Base-by-base conservation (phyloP, 2,113 vertebrate species). In the Microtus pennsylvanicus region DNA sequence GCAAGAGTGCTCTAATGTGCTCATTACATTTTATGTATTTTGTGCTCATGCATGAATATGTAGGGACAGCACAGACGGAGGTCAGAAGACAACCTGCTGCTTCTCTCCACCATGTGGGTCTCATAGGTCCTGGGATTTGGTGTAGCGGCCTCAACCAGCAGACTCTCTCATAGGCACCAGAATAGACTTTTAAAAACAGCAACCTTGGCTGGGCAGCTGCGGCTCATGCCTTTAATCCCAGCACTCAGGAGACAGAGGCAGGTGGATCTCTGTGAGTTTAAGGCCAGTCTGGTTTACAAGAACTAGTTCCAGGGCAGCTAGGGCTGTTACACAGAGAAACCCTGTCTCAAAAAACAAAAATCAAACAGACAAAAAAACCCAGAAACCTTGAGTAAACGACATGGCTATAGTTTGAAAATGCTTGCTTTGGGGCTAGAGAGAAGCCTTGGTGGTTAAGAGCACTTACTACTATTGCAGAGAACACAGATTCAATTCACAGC, bases 341-440 rank as follows among this genome's bases (percentile, higher is more conserved):
- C 61, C 61, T 63, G 61, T 63, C 22, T 63, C 61, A 24, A 63
- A 63, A 63, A 7, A 63, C 61, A 63, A 63, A 63, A 63, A 24
- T 22, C 21, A 63, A 24, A 24, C 19, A 63, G 19, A 61, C 6
- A 61, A 61, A 61, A 63, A 63, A 63, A 22, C 17, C 55, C 55
- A 58, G 55, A 58, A 80, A 8, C 17, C 50, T 80, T 80, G 50
- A 80, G 22, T 88, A 21, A 85, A 14, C 35, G 67, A n/a, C 30
- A 30, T 80, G 42, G 42, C 52, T 94, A 0, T 92, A 90, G 91
- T 63, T 89, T 89, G 47, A 91, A 93, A 94, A 87, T 58, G 28
- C 8, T 76, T 89, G 22, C 22, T 83, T 96, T 87, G 89, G 45
- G 13, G 28, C 28, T 78, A 47, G 30, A 52, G 77, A 80, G 76